These are phyloP conservation scores for Drosophila lacicola DNA, from an alignment of 2,888 invertebrate genomes.

Conservation along the genomic window DNA sequence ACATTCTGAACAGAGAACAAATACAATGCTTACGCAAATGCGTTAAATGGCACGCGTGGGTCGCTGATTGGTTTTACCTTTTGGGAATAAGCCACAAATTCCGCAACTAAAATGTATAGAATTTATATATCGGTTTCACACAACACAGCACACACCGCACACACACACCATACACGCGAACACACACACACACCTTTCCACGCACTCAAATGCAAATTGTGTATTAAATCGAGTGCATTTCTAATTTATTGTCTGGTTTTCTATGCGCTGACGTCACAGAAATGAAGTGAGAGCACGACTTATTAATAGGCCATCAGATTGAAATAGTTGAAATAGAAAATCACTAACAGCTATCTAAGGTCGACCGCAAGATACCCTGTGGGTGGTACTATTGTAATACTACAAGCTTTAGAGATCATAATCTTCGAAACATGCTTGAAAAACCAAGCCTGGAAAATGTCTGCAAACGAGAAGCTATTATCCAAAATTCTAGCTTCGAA, in stretches of 20 bases:
- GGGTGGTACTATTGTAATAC: not conserved
- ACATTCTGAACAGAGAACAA: not conserved
- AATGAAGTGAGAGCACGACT: constrained; percentile 13
- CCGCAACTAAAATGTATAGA: constrained; percentile 27
- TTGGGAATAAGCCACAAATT: constrained; percentile 8
- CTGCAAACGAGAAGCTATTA: no score
- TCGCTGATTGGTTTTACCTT: constrained; percentile 30
- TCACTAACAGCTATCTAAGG: not conserved
- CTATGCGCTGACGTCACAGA: constrained; percentile 28
- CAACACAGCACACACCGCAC: constrained; percentile 5
- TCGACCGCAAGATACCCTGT: not conserved
- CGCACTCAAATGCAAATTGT: constrained; percentile 26
- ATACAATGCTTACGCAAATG: constrained; percentile 48
- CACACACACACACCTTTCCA: constrained; percentile 8
- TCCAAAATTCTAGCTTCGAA: no score
- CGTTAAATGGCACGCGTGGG: constrained; percentile 42
- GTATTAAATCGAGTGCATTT: constrained; percentile 40
- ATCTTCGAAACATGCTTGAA: no score
- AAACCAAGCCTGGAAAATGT: no score
- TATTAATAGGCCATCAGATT: constrained; percentile 11
- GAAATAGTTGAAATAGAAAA: not conserved
- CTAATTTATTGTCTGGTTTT: constrained; percentile 43
- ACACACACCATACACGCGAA: constrained; percentile 18
- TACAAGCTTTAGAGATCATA: not conserved
- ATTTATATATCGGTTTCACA: constrained; percentile 46